Base-by-base conservation (phyloP, 2,113 vertebrate genomes). In the Epinephelus fuscoguttatus region DNA sequence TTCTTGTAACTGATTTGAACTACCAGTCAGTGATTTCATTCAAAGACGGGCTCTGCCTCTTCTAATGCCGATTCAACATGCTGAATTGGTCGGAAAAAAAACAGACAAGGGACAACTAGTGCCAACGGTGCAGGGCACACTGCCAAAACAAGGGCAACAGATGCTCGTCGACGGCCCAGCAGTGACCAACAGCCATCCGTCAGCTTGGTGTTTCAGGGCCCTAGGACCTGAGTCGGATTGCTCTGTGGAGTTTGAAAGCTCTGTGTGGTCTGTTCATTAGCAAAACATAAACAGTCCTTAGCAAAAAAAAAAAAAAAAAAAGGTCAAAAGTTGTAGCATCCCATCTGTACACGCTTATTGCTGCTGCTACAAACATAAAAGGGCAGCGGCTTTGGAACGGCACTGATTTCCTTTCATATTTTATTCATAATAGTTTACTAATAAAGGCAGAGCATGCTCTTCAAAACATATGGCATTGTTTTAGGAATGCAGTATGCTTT, bases 361-460 rank as follows among this genome's bases (percentile, higher is more conserved):
- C 27, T 59, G 45, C 49, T 27, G 23, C 55, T 18, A 49, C 64
- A 75, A 50, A 68, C n/a, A 49, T 76, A 60, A 84, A 69, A 66
- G 68, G 59, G 53, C 27, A 61, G n/a, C 21, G 25, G 21, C 56
- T 80, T 74, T 81, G 71, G 68, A 85, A 45, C 13, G 1, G 64
- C 76, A 56, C 61, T 19, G 64, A 66, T 76, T 37, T 75, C 15
- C 11, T 78, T 91, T 88, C 68, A 88, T 91, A 77, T 86, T 88
- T 92, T 87, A 90, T 92, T 92, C 62, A 91, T 85, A 61, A 69
- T 17, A 55, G 66, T 80, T 80, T 80, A 60, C 75, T 91, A 85
- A 82, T 91, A 70, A 83, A 89, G 71, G 76, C 73, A 83, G 59
- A 88, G 55, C 64, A 11, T 74, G 55, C 42, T 80, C 76, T 80